Evolutionary conservation across 2,797 vertebrate species (phyloP).

Genomic region (Danio jaintianensis): DNA sequence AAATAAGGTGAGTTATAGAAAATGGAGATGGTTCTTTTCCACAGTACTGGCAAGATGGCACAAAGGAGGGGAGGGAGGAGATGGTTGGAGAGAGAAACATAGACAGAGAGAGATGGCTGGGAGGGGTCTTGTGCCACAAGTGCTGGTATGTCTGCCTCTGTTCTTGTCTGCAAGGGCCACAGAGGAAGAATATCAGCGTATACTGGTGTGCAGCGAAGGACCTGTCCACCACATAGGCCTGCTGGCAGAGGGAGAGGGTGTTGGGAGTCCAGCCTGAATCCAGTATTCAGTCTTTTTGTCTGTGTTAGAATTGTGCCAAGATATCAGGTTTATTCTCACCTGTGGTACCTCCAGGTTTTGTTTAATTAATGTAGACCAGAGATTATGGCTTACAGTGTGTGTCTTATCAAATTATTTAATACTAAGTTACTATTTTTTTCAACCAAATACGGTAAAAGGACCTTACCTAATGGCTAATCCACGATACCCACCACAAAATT

Average conservation of each 20-base stretch:
- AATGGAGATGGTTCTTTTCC: constrained; percentile 49
- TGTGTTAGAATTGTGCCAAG: background rate
- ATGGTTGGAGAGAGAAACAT: constrained; percentile 61
- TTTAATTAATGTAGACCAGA: background rate
- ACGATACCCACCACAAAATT: background rate
- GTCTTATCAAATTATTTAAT: background rate
- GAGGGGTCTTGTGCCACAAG: constrained; percentile 67
- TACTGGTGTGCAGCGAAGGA: constrained; percentile 25
- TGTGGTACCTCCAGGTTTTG: background rate
- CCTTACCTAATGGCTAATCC: background rate
- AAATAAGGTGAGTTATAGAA: constrained; percentile 43
- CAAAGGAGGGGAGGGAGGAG: constrained; percentile 61
- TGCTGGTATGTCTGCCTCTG: constrained; percentile 61
- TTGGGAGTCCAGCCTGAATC: background rate
- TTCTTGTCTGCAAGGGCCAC: constrained; percentile 52
- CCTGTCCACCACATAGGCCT: constrained; percentile 51
- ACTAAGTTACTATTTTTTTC: background rate
- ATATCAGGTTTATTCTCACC: constrained; percentile 18
- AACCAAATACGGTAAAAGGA: background rate
- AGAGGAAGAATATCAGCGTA: constrained; percentile 25
- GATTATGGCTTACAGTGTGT: background rate
- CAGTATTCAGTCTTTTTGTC: background rate
- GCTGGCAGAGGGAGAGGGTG: constrained; percentile 1
- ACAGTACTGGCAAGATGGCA: constrained; percentile 47
- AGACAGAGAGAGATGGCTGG: constrained; percentile 62